Evolutionary conservation across 92 coral and sea anemone genomes (phyloP).

Genomic region (Siderastrea siderea): DNA sequence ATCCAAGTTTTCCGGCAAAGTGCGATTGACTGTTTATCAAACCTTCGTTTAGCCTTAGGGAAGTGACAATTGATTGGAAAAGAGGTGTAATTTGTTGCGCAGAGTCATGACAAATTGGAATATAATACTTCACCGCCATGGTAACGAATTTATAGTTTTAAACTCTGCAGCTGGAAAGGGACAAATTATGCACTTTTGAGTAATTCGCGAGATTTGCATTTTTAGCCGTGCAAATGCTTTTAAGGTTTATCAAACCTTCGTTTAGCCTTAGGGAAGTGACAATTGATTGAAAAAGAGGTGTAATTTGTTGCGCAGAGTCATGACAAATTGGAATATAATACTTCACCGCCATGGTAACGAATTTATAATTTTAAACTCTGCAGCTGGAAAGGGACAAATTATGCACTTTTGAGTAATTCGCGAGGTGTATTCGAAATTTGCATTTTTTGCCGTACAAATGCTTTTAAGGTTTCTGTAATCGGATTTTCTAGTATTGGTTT

Average conservation of each 20-base stretch:
- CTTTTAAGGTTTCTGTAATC: background rate
- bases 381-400: background rate
- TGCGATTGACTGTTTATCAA: background rate
- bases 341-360: background rate
- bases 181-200: background rate
- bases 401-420: background rate
- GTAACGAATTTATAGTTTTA: background rate
- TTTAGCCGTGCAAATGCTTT: too few species aligned
- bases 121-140: background rate
- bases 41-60: background rate
- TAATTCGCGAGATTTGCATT: background rate
- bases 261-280: background rate
- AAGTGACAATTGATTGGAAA: background rate
- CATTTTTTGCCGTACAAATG: background rate
- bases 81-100: background rate
- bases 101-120: background rate
- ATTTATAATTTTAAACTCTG: background rate
- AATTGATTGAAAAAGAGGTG: background rate
- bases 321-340: background rate
- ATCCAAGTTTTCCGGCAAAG: background rate
- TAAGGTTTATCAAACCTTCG: background rate
- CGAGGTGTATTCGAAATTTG: background rate
- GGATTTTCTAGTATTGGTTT: background rate
- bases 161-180: background rate
- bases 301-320: background rate